phyloP scores from a whole-genome alignment of 1,140 invertebrate genomes.

The Drosophila mauritiana region DNA sequence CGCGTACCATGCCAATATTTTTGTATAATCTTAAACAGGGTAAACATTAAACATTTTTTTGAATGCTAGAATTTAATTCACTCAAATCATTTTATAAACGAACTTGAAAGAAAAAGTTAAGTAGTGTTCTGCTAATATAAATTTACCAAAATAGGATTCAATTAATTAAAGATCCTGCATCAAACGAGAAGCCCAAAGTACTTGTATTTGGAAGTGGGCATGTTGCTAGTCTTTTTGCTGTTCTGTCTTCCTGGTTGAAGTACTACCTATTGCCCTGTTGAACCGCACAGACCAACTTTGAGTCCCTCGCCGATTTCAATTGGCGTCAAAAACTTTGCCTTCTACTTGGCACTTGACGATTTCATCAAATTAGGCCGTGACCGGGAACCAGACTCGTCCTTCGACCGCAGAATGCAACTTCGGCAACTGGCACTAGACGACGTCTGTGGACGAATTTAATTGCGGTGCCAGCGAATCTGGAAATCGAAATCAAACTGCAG shows the following conservation, averaged over 20 bases:
- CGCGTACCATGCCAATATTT: too few species aligned
- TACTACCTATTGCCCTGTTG: not conserved
- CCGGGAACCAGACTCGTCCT: constrained; percentile 1
- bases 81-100: too few species aligned
- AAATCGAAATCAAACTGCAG: constrained; percentile 48
- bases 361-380: constrained; percentile 58
- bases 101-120: too few species aligned
- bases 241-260: not conserved
- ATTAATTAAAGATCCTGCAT: not conserved
- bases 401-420: constrained; percentile 26
- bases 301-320: constrained; percentile 31
- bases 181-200: too few species aligned
- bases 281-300: constrained; percentile 8
- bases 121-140: too few species aligned
- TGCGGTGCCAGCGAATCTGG: constrained; percentile 22
- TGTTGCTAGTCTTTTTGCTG: not conserved
- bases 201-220: too few species aligned
- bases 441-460: constrained; percentile 48
- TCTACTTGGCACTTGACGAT: constrained; percentile 53
- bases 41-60: too few species aligned
- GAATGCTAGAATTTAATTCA: too few species aligned
- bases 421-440: constrained; percentile 22
- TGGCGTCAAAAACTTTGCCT: constrained; percentile 44
- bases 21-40: too few species aligned
- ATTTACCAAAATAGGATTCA: not conserved